Conservation (phyloP, 2,797 vertebrate species). For the Brachyrhaphis roseni region DNA sequence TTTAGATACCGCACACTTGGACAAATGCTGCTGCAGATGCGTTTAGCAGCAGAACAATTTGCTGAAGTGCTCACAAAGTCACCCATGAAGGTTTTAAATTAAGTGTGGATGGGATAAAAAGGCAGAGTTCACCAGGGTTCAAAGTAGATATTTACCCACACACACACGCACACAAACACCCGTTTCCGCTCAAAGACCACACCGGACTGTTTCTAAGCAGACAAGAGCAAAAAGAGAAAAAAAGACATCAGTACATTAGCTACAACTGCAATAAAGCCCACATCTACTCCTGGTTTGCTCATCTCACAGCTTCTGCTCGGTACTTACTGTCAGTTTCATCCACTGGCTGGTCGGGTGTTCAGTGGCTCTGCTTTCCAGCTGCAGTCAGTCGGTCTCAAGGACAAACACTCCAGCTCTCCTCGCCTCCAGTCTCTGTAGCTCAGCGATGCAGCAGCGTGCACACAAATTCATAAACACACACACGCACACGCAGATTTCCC, state of each 20-base stretch:
- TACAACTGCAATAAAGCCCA: slow-evolving; percentile 32
- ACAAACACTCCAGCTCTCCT: slow-evolving; percentile 79
- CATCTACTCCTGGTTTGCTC: slow-evolving; percentile 17
- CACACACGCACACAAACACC: slow-evolving; percentile 11
- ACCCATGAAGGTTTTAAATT: slow-evolving; percentile 13
- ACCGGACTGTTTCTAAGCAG: slow-evolving; percentile 36
- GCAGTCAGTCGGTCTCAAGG: slow-evolving; percentile 82
- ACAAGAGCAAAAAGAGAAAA: slow-evolving; percentile 21
- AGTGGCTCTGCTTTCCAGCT: slow-evolving; percentile 71
- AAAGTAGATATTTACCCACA: slow-evolving; percentile 58
- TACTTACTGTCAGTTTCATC: slow-evolving; percentile 76
- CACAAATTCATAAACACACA: slow-evolving; percentile 43
- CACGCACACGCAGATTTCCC: slow-evolving; percentile 15
- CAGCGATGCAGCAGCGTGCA: slow-evolving; percentile 74
- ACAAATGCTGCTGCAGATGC: slow-evolving; percentile 27
- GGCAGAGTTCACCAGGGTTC: slow-evolving; percentile 65
- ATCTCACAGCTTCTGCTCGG: slow-evolving; percentile 35
- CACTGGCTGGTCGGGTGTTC: slow-evolving; percentile 63
- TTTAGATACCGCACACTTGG: slow-evolving; percentile 15
- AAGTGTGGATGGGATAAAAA: slow-evolving; percentile 44
- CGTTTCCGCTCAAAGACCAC: slow-evolving; percentile 37
- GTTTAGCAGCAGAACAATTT: slow-evolving; percentile 22
- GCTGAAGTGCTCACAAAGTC: slow-evolving; percentile 60
- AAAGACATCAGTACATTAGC: slow-evolving; percentile 40
- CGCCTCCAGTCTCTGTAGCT: slow-evolving; percentile 74